Percentiles rank a stretch among this genome's conserved stretches.
phyloP scores from a whole-genome alignment of 35 echinoderm and acorn worm genomes.

The Acanthaster planci region DNA sequence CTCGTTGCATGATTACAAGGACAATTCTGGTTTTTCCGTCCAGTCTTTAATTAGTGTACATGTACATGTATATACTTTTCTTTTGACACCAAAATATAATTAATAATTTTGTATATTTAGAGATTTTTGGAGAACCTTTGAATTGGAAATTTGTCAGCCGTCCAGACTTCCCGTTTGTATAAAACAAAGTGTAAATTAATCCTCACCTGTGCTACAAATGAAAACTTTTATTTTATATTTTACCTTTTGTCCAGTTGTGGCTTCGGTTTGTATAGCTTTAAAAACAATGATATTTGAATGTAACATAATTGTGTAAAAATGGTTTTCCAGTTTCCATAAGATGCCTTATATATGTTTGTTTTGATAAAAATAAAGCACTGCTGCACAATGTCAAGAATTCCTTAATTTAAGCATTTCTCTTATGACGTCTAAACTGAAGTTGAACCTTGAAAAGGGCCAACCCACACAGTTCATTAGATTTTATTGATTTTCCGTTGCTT shows the following conservation, averaged over 20 bases:
- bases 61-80: not conserved
- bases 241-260: not conserved
- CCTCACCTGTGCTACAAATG: not conserved
- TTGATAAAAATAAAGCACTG: not conserved
- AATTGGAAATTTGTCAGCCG: not conserved
- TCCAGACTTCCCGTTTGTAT: not conserved
- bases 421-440: too few species aligned
- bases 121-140: not conserved
- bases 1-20: too few species aligned
- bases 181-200: not conserved
- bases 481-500: too few species aligned
- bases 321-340: not conserved
- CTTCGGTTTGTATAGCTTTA: not conserved
- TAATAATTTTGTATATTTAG: not conserved
- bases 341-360: constrained; percentile 2
- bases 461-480: too few species aligned
- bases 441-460: too few species aligned
- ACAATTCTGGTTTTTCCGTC: too few species aligned
- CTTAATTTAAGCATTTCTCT: too few species aligned
- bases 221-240: not conserved
- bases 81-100: not conserved
- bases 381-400: too few species aligned
- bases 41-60: too few species aligned
- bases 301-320: constrained; percentile 4
- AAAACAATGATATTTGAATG: not conserved